A percentile compares a stretch with the other conserved stretches of the same genome.
Conservation (phyloP, 2,797 vertebrate species). For the Delichon dasypus region DNA sequence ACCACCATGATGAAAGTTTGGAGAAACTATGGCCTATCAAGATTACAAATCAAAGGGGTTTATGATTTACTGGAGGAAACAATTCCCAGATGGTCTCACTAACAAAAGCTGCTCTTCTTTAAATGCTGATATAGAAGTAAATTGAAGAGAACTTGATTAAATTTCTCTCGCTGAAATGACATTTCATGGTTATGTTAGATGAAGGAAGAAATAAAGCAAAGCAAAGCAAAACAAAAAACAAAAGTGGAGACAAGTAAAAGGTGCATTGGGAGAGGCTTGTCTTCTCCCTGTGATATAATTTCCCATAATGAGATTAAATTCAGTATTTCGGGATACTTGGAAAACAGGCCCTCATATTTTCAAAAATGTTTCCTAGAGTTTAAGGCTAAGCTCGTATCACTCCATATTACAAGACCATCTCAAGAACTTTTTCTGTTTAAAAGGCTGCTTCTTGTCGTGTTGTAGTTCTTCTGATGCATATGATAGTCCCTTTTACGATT, state of each 20-base stretch:
- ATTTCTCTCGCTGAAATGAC: not conserved
- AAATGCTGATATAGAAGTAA: not conserved
- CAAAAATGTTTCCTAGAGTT: not conserved
- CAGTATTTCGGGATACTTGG: not conserved
- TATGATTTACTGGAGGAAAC: not conserved
- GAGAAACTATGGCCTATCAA: not conserved
- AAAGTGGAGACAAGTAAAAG: not conserved
- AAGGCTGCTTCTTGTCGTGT: slow-evolving; percentile 57
- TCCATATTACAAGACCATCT: not conserved
- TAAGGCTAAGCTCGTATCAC: not conserved
- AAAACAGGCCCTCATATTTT: not conserved
- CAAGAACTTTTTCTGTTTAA: slow-evolving; percentile 41
- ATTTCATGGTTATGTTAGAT: not conserved
- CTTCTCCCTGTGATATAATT: not conserved
- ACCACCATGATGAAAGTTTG: not conserved
- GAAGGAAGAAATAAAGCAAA: not conserved
- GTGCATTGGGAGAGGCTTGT: not conserved
- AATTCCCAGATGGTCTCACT: not conserved
- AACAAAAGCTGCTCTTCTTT: not conserved
- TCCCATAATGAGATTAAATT: not conserved
- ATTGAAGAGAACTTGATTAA: not conserved
- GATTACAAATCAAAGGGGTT: not conserved
- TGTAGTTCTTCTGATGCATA: slow-evolving; percentile 57
- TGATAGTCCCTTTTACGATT: slow-evolving; percentile 56
- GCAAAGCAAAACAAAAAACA: not conserved